phyloP scores from a whole-genome alignment of 2,797 vertebrate species.

The Dendrocincla fuliginosa region DNA sequence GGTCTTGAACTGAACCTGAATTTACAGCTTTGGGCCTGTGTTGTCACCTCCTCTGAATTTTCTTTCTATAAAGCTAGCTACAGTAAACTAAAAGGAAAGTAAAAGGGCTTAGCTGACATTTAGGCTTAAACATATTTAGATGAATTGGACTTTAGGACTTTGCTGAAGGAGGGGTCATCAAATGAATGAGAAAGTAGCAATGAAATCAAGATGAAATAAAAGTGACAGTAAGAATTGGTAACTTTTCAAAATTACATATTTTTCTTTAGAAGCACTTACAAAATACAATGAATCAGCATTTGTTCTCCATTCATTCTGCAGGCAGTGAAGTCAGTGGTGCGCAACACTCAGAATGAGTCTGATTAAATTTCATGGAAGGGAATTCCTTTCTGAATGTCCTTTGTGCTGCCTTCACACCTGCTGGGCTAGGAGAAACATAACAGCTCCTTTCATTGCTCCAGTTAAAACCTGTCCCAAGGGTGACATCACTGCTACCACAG shows the following conservation, averaged over 20 bases:
- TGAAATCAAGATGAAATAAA: not conserved
- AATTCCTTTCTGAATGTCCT: slow-evolving; percentile 36
- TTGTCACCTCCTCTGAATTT: not conserved
- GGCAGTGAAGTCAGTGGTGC: not conserved
- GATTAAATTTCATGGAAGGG: slow-evolving; percentile 34
- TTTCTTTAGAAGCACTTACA: not conserved
- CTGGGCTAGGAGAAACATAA: slow-evolving; percentile 36
- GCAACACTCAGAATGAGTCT: not conserved
- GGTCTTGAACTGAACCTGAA: not conserved
- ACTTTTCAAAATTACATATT: not conserved
- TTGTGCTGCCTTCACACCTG: slow-evolving; percentile 46
- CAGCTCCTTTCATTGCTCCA: slow-evolving; percentile 38
- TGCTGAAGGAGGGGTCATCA: not conserved
- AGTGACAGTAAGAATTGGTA: not conserved
- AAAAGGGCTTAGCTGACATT: not conserved
- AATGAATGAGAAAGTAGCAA: not conserved
- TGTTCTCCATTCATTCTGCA: not conserved
- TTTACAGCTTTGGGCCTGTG: not conserved
- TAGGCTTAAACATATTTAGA: not conserved
- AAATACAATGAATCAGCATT: slow-evolving; percentile 13
- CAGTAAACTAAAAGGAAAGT: not conserved
- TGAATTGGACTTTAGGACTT: not conserved
- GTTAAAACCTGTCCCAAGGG: slow-evolving; percentile 24
- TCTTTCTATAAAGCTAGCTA: not conserved
- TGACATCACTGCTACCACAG: slow-evolving; percentile 22